A percentile compares a stretch with the other conserved stretches of the same genome.
These are phyloP conservation scores for Polietes domitor DNA, from an alignment of 2,888 invertebrate genomes.

Conservation along the genomic window DNA sequence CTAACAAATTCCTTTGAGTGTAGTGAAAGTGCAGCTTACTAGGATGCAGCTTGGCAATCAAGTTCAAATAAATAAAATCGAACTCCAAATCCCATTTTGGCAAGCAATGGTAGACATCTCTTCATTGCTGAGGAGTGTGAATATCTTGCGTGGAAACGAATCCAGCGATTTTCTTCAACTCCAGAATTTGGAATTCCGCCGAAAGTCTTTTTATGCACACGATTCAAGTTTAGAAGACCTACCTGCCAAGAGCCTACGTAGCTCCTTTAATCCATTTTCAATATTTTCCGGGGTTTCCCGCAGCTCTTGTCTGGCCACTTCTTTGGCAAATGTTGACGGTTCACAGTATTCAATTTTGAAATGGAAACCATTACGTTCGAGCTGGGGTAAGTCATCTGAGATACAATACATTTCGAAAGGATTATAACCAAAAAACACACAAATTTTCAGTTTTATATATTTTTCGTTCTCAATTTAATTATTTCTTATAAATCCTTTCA, in stretches of 20 bases:
- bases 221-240: not conserved
- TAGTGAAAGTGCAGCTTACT: too few relatives aligned
- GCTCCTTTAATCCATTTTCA: slow-evolving; percentile 28
- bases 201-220: too few relatives aligned
- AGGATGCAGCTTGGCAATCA: too few relatives aligned
- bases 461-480: not conserved
- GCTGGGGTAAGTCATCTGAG: not conserved
- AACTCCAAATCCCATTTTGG: too few relatives aligned
- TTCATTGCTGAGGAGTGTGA: too few relatives aligned
- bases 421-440: not conserved
- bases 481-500: not conserved
- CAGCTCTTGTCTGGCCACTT: slow-evolving; percentile 41
- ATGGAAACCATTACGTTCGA: slow-evolving; percentile 9
- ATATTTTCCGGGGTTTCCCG: slow-evolving; percentile 49
- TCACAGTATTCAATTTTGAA: slow-evolving; percentile 42
- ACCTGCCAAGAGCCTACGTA: slow-evolving; percentile 40
- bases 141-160: too few relatives aligned
- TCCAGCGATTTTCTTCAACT: too few relatives aligned
- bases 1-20: too few relatives aligned
- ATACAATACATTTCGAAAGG: not conserved
- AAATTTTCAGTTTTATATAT: not conserved
- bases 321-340: slow-evolving; percentile 14
- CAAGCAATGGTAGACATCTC: too few relatives aligned
- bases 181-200: too few relatives aligned
- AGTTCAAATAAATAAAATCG: too few relatives aligned